Percentiles rank a stretch among this genome's conserved stretches.
These are phyloP conservation scores for Smittia aterrima DNA, from an alignment of 2,888 invertebrate species.

Conservation along the genomic window DNA sequence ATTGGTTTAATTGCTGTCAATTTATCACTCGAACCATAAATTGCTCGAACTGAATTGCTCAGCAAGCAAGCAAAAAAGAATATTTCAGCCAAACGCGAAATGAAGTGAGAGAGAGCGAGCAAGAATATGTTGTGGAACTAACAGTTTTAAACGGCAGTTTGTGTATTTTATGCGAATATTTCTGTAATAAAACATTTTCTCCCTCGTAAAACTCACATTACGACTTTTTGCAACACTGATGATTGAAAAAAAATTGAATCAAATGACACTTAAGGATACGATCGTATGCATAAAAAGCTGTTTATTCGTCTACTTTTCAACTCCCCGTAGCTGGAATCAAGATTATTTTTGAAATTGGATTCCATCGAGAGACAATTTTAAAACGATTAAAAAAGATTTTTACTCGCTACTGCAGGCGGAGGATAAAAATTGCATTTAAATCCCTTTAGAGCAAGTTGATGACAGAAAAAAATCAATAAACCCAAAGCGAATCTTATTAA, in stretches of 20 bases:
- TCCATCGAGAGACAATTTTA: background rate
- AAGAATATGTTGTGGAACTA: background rate
- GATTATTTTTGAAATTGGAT: background rate
- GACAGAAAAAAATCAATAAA: too few species aligned
- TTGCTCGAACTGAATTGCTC: background rate
- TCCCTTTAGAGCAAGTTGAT: too few species aligned
- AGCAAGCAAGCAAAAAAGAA: background rate
- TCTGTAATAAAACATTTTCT: slow-evolving; percentile 33
- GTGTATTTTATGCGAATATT: slow-evolving; percentile 24
- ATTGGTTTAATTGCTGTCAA: slow-evolving; percentile 4
- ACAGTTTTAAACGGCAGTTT: slow-evolving; percentile 12
- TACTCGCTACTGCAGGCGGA: background rate
- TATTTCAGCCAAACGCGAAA: too few species aligned
- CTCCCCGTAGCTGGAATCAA: background rate
- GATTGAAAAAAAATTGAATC: slow-evolving; percentile 41
- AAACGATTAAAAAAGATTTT: background rate
- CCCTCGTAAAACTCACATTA: slow-evolving; percentile 12
- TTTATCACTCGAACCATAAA: background rate
- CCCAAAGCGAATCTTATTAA: background rate
- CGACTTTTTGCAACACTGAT: slow-evolving; percentile 14
- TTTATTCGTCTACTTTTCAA: background rate
- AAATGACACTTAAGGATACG: slow-evolving; percentile 29
- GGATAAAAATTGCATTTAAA: background rate
- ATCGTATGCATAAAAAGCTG: background rate
- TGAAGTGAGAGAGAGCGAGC: background rate